Percentiles rank a stretch among this genome's conserved stretches.
Conservation (phyloP, 1,140 invertebrate species). For the Caenorhabditis brenneri region DNA sequence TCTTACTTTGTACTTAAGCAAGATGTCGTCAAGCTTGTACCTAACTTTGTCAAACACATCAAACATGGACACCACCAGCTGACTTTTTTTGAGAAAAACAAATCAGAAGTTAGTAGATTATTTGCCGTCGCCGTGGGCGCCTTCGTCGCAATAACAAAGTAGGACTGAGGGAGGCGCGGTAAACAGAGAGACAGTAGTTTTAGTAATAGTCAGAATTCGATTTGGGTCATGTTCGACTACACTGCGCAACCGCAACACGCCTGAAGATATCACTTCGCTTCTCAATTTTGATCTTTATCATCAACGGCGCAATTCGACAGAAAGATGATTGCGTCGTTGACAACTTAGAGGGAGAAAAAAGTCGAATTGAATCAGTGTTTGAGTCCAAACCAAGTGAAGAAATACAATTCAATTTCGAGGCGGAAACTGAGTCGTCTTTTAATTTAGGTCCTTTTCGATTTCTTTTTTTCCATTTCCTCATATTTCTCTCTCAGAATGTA, state of each 20-base stretch:
- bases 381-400: not conserved
- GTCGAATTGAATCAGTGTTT: constrained; percentile 36
- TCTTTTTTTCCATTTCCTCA: not conserved
- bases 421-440: constrained; percentile 32
- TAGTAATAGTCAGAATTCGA: constrained; percentile 37
- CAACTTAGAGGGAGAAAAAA: not conserved
- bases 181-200: constrained; percentile 36
- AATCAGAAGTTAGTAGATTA: constrained; percentile 31
- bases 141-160: constrained; percentile 3
- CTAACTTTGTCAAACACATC: constrained; percentile 31
- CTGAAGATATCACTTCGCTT: constrained; percentile 23
- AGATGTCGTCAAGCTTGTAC: constrained; percentile 20
- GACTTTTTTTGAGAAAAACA: not conserved
- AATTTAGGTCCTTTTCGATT: constrained; percentile 31
- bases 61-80: not conserved
- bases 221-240: constrained; percentile 22
- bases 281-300: constrained; percentile 26
- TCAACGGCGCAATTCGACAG: not conserved
- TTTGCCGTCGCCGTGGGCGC: not conserved
- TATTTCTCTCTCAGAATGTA: not conserved
- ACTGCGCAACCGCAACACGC: constrained; percentile 27
- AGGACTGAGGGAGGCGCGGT: constrained; percentile 16
- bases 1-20: constrained; percentile 35
- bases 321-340: not conserved
- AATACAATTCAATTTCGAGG: constrained; percentile 26